Base-by-base conservation (phyloP, 2,113 vertebrate species). In the Micronisus gabar region DNA sequence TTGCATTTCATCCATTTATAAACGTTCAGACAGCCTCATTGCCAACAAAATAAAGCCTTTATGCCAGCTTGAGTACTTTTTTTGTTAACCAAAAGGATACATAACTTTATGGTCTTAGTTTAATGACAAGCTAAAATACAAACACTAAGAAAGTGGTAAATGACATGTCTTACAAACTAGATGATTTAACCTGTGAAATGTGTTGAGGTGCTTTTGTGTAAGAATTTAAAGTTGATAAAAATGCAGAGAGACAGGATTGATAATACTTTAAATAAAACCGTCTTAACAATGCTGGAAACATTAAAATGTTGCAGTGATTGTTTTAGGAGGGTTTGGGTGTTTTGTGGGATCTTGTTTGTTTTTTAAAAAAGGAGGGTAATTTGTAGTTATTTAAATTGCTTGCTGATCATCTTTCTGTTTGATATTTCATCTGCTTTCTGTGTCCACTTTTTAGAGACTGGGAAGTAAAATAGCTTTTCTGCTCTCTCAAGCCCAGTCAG, bases 101-200 rank as follows among this genome's bases (percentile, higher is more conserved):
- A 0, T 26, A 55, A 38, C 15, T 56, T 80, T 43, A 30, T 61
- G 8, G 10, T 47, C 22, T 56, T 56, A 34, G 23, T 73, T 91
- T n/a, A 78, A 68, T 21, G 19, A 52, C 7, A 34, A 43, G 16
- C 30, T 82, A 21, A 88, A 86, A 93, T 23, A 59, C 0, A 71
- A 65, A 40, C 56, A 5, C 4, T 15, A 9, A 47, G 34, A 6
- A 74, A 34, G 14, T 63, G 26, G 5, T 36, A 71, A 59, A 32
- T 29, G 9, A 38, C 25, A 0, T 0, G 2, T 86, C 4, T 32
- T 48, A 61, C 2, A 29, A 78, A n/a, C 34, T 4, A 47, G 11
- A 3, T 48, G 10, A 73, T 48, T 45, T 16, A 66, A 73, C 4
- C 26, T 41, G 27, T 63, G 36, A 67, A 52, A 43, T 5, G 4